Evolutionary conservation across 2,113 vertebrate genomes (phyloP).

Genomic region (Malurus alboscapulatus): DNA sequence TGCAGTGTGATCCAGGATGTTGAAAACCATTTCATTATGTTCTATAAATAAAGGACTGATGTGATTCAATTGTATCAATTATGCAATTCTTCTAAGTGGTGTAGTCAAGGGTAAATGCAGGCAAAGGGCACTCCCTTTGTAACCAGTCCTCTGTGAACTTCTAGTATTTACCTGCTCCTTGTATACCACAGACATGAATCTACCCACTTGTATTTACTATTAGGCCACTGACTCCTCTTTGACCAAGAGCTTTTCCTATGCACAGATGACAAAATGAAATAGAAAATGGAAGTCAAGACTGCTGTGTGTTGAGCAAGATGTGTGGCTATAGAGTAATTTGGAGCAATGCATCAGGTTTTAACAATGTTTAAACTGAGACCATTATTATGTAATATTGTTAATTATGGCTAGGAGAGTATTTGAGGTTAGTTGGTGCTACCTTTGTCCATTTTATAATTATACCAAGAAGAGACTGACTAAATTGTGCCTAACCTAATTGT

Average conservation of each 20-base stretch:
- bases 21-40: constrained; percentile 65
- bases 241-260: constrained; percentile 30
- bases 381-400: constrained; percentile 59
- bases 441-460: constrained; percentile 57
- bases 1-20: constrained; percentile 19
- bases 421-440: constrained; percentile 55
- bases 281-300: constrained; percentile 47
- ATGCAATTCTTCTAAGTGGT: constrained; percentile 54
- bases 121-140: constrained; percentile 53
- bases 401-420: constrained; percentile 54
- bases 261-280: background rate
- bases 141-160: constrained; percentile 1
- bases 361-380: constrained; percentile 50
- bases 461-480: constrained; percentile 50
- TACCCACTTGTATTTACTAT: constrained; percentile 13
- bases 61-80: constrained; percentile 65
- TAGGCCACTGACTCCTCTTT: constrained; percentile 16
- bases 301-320: constrained; percentile 35
- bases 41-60: constrained; percentile 62
- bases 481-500: constrained; percentile 44
- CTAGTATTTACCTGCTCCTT: constrained; percentile 20
- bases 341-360: constrained; percentile 42
- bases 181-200: constrained; percentile 21
- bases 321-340: constrained; percentile 35
- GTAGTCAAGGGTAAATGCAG: constrained; percentile 36